Percentiles rank a stretch among this genome's conserved stretches.
Conservation (phyloP, 2,113 vertebrate genomes). For the Orthochromis indermauri region DNA sequence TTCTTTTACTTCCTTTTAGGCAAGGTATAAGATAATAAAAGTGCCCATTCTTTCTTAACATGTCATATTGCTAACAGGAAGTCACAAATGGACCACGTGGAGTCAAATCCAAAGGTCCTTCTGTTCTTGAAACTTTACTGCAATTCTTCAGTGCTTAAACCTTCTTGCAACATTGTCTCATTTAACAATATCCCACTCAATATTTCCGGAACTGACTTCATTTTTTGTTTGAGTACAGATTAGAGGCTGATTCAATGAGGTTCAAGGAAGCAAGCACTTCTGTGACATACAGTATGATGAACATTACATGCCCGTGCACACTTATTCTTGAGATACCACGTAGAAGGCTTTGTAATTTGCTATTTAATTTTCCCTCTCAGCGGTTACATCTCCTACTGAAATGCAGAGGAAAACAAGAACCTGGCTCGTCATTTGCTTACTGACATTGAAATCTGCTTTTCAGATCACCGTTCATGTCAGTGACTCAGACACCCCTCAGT, state of each 20-base stretch:
- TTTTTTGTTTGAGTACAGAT: background rate
- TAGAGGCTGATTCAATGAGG: background rate
- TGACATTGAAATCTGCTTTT: conserved; percentile 60
- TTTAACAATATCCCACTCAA: background rate
- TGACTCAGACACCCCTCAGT: conserved; percentile 39
- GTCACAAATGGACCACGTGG: background rate
- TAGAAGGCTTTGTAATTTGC: conserved; percentile 23
- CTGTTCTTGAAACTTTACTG: background rate
- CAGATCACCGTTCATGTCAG: conserved; percentile 43
- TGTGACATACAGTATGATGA: conserved; percentile 4
- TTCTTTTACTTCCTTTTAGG: background rate
- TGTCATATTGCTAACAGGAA: background rate
- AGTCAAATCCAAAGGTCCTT: conserved; percentile 20
- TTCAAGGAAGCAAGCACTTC: conserved; percentile 23
- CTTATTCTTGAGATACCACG: background rate
- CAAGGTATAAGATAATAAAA: background rate
- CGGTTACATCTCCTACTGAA: conserved; percentile 24
- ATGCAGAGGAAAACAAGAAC: conserved; percentile 32
- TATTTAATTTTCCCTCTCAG: conserved; percentile 60
- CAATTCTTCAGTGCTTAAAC: background rate
- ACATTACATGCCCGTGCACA: background rate
- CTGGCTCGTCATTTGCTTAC: conserved; percentile 33
- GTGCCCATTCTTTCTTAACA: background rate
- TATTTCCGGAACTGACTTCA: background rate
- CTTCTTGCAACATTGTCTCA: background rate